Conservation (phyloP, 2,888 invertebrate species). For the Acanthopleura granulata region DNA sequence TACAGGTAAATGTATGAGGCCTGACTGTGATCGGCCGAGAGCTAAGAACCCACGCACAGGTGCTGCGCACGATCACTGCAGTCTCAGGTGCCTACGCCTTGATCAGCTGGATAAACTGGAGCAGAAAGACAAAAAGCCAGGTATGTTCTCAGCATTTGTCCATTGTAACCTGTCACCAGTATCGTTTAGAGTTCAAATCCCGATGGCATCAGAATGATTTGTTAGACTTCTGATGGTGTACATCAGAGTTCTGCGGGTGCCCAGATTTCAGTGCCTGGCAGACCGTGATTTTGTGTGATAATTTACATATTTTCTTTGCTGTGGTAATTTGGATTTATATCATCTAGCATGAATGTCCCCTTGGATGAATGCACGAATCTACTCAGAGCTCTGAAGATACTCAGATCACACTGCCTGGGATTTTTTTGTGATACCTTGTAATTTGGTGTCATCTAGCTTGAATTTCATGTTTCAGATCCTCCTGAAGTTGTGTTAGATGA, state of each 20-base stretch:
- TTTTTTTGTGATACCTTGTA: too few relatives aligned
- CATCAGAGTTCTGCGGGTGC: too few relatives aligned
- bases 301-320: not conserved
- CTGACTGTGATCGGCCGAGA: conserved; percentile 70
- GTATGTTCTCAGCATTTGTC: not conserved
- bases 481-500: conserved; percentile 62
- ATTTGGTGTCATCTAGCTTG: not conserved
- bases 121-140: conserved; percentile 5
- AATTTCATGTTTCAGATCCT: conserved; percentile 27
- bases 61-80: conserved; percentile 74
- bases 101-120: conserved; percentile 37
- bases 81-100: conserved; percentile 67
- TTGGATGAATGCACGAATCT: too few relatives aligned
- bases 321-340: not conserved
- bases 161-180: not conserved
- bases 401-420: too few relatives aligned
- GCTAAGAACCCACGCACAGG: conserved; percentile 73
- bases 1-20: conserved; percentile 66
- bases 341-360: too few relatives aligned
- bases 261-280: too few relatives aligned
- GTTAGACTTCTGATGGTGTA: too few relatives aligned
- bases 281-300: too few relatives aligned
- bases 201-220: too few relatives aligned
- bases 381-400: too few relatives aligned
- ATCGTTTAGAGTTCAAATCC: too few relatives aligned